Percentiles rank a stretch among this genome's conserved stretches.
phyloP scores from a whole-genome alignment of 2,797 vertebrate species.

The Valencia hispanica region DNA sequence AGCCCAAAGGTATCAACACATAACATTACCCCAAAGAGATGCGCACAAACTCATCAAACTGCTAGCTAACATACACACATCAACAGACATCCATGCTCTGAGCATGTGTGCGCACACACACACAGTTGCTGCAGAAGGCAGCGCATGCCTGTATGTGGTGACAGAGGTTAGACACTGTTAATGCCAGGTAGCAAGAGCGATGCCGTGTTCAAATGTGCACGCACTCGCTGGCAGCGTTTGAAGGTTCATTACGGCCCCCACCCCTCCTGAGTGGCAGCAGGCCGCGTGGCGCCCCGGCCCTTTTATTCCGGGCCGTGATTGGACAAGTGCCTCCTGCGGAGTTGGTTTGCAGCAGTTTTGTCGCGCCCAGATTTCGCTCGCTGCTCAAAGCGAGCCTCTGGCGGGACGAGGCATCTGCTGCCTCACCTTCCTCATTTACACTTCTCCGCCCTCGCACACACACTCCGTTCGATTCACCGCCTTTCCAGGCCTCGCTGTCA shows the following conservation, averaged over 20 bases:
- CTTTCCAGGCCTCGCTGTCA: slow-evolving; percentile 74
- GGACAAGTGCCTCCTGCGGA: slow-evolving; percentile 97
- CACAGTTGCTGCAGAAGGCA: slow-evolving; percentile 72
- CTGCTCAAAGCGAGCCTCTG: slow-evolving; percentile 95
- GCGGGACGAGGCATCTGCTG: slow-evolving; percentile 99
- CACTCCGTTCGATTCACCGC: slow-evolving; percentile 64
- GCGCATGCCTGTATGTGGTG: slow-evolving; percentile 39
- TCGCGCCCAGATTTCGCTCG: slow-evolving; percentile 97
- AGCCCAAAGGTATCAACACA: slow-evolving; percentile 77
- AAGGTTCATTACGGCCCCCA: slow-evolving; percentile 89
- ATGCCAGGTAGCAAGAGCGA: slow-evolving; percentile 67
- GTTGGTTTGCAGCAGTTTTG: slow-evolving; percentile 99
- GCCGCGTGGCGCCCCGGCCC: slow-evolving; percentile 83
- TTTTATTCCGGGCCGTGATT: slow-evolving; percentile 98
- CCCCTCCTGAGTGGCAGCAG: slow-evolving; percentile 92
- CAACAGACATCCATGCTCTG: slow-evolving; percentile 25
- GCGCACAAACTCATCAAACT: slow-evolving; percentile 35
- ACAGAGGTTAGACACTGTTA: slow-evolving; percentile 53
- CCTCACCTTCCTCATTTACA: slow-evolving; percentile 82
- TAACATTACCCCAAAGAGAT: slow-evolving; percentile 66
- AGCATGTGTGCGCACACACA: slow-evolving; percentile 31
- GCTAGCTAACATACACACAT: slow-evolving; percentile 22
- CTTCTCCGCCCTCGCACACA: slow-evolving; percentile 74
- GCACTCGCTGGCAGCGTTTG: slow-evolving; percentile 74
- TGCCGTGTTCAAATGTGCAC: slow-evolving; percentile 52